Base-by-base conservation (phyloP, 1,140 invertebrate species). In the Acromyrmex charruanus region DNA sequence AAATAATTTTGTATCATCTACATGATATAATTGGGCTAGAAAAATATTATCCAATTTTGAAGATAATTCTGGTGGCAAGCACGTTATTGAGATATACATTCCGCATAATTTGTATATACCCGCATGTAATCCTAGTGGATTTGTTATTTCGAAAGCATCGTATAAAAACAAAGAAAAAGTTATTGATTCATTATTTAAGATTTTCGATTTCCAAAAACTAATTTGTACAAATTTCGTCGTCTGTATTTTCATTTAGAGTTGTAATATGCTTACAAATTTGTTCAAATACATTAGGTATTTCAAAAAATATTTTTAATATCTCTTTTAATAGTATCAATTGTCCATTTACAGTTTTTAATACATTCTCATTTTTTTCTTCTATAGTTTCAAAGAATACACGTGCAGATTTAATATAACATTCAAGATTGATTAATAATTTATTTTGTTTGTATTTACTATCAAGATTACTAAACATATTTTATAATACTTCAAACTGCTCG, bases 11-110 rank as follows among this genome's bases (percentile, higher is more conserved):
- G 7, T 21, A 59, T 75, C 35, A 18, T 77, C 31, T 25, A 35
- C 12, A 44, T 77, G 31, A 44, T 77, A 61, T 59, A 77, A 44
- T 44, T 59, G 74, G 7, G 14, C 7, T 39, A 61, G 25, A 77
- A 77, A 59, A 21, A 77, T 77, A n/a, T 39, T 59, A 59, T 77
- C 55, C 21, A 77, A 77, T 59, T 21, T 77, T 5, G 55, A 77
- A 77, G 21, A 59, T 1, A 59, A 77, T n/a, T 59, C 72, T 21
- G 53, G 51, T 58, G 72, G 53, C 21, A 75, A 16, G 31, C 53
- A 16, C n/a, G 53, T 31, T 75, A 75, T 58, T 59, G 72, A 77
- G 21, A 75, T 39, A 21, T 77, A 77, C 53, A 75, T 75, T 75
- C 72, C 72, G 3, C 12, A 18, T 59, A 77, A 77, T 10, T 77